Evolutionary conservation across 2,113 vertebrate species (phyloP), one percentile per base, ranked within the genome.

Genomic region (Tetrao urogallus): DNA sequence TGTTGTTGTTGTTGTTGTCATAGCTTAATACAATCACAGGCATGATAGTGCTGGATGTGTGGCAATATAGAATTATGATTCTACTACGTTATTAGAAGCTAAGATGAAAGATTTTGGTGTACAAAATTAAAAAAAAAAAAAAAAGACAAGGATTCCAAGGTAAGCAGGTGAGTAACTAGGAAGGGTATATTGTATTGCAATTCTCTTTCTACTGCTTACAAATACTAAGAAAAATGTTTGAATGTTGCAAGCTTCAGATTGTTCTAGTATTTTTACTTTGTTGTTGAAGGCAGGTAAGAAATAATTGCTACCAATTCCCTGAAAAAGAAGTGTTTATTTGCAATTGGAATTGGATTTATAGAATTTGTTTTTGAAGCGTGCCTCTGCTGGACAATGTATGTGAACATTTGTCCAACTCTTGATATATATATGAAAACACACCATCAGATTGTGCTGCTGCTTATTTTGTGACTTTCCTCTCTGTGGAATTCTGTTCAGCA

Each of bases 341-440:
- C 32, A 61, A 57, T 43, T 47, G 28, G 43, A 87, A 61, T 28
- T 6, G 6, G 12, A 28, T 86, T 28, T 80, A 57, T 13, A 18
- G 10, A 81, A 32, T 75, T 80, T 8, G 57, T 32, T 24, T 36
- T 34, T 63, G 40, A 64, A 65, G 56, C 74, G 30, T 22, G 13
- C 13, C 21, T 28, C 10, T 47, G 3, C 25, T 57, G 16, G 42
- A 10, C 70, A 4, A n/a, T 38, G 42, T 60, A 70, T 69, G 43
- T 60, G 47, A 58, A 50, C 18, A 45, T 1, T 56, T 75, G 8
- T 27, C 20, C 5, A 58, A 8, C 13, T 89, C 1, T 40, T 40
- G 8, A 1, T 60, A 21, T 32, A 27, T 1, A 0, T 25, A 2
- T 61, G 43, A 36, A 60, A 72, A 47, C 10, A 42, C 2, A 1